A percentile compares a stretch with the other conserved stretches of the same genome.
These are phyloP conservation scores for Rhodophaea formosa DNA, from an alignment of 2,888 invertebrate species.

Conservation along the genomic window DNA sequence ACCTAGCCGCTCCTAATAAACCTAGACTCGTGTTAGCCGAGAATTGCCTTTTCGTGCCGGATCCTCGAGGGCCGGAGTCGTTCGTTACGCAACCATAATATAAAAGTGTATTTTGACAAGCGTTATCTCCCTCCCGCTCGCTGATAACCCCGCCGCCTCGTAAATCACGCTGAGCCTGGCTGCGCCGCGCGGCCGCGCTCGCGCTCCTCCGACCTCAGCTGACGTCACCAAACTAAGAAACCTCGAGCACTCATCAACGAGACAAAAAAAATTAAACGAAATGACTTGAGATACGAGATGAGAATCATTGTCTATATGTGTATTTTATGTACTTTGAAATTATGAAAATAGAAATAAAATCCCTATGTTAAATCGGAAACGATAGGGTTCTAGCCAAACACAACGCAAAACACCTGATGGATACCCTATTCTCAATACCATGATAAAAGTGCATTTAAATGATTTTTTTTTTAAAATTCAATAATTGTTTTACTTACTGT, in stretches of 20 bases:
- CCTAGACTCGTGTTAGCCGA: conserved; percentile 42
- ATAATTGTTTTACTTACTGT: too few species aligned
- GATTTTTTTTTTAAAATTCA: too few species aligned
- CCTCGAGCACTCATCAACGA: not conserved
- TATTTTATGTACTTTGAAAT: too few species aligned
- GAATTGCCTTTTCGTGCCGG: conserved; percentile 36
- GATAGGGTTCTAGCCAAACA: too few species aligned
- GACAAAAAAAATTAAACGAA: too few species aligned
- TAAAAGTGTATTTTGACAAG: conserved; percentile 14
- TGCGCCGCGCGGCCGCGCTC: conserved; percentile 3
- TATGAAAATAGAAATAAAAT: too few species aligned
- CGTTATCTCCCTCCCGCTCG: conserved; percentile 4
- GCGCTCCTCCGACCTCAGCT: not conserved
- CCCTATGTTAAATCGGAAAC: too few species aligned
- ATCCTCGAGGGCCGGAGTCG: not conserved
- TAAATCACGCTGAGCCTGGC: conserved; percentile 9
- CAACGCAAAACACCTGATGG: too few species aligned
- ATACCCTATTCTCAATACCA: too few species aligned
- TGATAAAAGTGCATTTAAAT: too few species aligned
- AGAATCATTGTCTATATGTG: too few species aligned
- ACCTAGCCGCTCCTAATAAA: conserved; percentile 37
- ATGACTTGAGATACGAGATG: too few species aligned
- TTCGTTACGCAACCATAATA: conserved; percentile 1
- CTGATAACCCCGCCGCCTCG: conserved; percentile 8
- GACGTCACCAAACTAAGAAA: not conserved